A percentile compares a stretch with the other conserved stretches of the same genome.
Evolutionary conservation across 2,797 vertebrate species (phyloP).

Genomic region (Cossypha caffra): DNA sequence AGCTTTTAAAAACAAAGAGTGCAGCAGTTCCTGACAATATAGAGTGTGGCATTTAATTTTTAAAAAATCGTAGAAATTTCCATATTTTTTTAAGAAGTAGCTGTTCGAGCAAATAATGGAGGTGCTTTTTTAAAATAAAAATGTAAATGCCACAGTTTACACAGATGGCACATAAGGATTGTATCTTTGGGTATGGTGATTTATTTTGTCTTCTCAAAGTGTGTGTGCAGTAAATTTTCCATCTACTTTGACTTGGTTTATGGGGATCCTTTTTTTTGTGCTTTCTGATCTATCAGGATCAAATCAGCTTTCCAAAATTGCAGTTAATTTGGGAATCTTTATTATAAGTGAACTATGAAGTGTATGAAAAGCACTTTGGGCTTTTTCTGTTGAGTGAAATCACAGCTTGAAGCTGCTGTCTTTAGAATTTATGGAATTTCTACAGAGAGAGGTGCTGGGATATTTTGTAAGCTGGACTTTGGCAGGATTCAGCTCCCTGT

Average conservation of each 20-base stretch:
- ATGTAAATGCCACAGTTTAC: slow-evolving; percentile 72
- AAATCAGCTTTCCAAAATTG: slow-evolving; percentile 12
- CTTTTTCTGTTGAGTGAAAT: slow-evolving; percentile 59
- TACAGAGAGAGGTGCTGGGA: slow-evolving; percentile 24
- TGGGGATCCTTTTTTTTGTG: slow-evolving; percentile 34
- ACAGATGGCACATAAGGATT: slow-evolving; percentile 35
- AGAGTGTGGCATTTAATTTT: slow-evolving; percentile 77
- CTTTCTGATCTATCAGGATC: slow-evolving; percentile 26
- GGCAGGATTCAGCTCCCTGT: slow-evolving; percentile 12
- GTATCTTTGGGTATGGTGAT: slow-evolving; percentile 2
- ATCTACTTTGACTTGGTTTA: slow-evolving; percentile 48
- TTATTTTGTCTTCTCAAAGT: slow-evolving; percentile 54
- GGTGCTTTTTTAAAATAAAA: slow-evolving; percentile 75
- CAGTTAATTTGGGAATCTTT: slow-evolving; percentile 45
- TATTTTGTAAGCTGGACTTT: neutral
- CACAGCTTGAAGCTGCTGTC: slow-evolving; percentile 34
- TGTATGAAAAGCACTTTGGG: slow-evolving; percentile 32
- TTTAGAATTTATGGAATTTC: slow-evolving; percentile 25
- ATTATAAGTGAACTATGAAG: neutral
- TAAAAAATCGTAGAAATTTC: slow-evolving; percentile 70
- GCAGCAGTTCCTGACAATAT: slow-evolving; percentile 61
- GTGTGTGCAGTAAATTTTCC: slow-evolving; percentile 48
- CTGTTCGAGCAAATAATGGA: slow-evolving; percentile 73
- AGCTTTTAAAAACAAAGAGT: slow-evolving; percentile 69
- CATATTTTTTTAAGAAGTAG: slow-evolving; percentile 77